Base-by-base conservation (phyloP, 30 jellyfish, hydroid and myxozoan species). In the Pseudorhiza aurosa region DNA sequence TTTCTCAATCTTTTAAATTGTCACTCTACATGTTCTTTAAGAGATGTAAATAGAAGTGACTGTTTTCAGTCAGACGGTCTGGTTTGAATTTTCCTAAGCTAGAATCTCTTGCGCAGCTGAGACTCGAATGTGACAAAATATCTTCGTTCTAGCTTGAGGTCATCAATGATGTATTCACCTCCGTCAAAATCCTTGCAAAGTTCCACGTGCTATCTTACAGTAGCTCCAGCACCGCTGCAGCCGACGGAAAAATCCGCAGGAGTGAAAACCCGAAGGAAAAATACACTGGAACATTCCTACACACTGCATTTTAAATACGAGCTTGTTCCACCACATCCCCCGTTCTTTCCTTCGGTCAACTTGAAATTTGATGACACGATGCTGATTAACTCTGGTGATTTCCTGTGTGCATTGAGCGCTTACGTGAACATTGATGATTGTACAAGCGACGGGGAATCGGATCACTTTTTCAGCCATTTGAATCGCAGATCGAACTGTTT, bases 311-410 rank as follows among this genome's bases (percentile, higher is more conserved):
- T 89, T 22, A 83, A 58, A 15, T 92, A 92, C 73, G 98, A 92
- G 65, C 83, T 87, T 21, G 67, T 86, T 4, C 96, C 97, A 0
- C 97, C 96, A 28, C 85, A 80, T 22, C 97, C 96, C 10, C 98
- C 89, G 2, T 85, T 92, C 49, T 58, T 72, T 40, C 90, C 97
- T 19, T 80, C 98, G 0, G 77, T 92, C 0, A 65, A 82, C 77
- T 63, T 92, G 50, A 85, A 92, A 46, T 71, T 79, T 15, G 76
- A 67, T 12, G 88, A 87, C 56, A 85, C 85, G 28, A 56, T 92
- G 14, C 44, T 92, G 59, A 28, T 92, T 36, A 92, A 92, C 49
- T 80, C 95, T 7, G 98, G 98, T 2, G 98, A 92, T 67, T 57
- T 76, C 72, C 17, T 90, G 19, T 84, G 87, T 68, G 94, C 97